Percentiles rank a stretch among this genome's conserved stretches.
Conservation (phyloP, 2,888 invertebrate species). For the Sarcophaga carnaria region DNA sequence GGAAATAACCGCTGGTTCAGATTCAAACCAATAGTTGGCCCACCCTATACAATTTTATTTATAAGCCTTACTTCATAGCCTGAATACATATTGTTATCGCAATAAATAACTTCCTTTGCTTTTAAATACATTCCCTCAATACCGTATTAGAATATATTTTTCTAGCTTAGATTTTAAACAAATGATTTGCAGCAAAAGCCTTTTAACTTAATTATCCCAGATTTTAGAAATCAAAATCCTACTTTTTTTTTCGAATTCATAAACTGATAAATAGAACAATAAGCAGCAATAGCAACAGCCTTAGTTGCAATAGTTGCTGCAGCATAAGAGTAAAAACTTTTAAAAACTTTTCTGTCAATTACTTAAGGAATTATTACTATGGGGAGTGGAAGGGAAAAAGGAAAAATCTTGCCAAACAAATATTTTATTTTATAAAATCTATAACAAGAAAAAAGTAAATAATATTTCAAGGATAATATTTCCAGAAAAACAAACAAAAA, state of each 20-base stretch:
- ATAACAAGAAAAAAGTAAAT: constrained; percentile 31
- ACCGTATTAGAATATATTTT: too few species aligned
- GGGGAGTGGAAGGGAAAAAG: background rate
- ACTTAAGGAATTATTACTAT: constrained; percentile 44
- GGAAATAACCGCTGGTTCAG: too few species aligned
- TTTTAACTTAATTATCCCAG: constrained; percentile 20
- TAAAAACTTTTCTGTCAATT: constrained; percentile 29
- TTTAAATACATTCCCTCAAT: too few species aligned
- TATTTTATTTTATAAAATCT: constrained; percentile 46
- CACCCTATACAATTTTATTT: too few species aligned
- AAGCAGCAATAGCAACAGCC: background rate
- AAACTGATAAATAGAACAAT: background rate
- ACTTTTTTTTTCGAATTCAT: background rate
- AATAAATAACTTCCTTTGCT: too few species aligned
- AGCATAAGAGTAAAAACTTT: constrained; percentile 17
- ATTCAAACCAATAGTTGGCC: too few species aligned
- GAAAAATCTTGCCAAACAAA: constrained; percentile 46
- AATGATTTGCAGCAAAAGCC: constrained; percentile 29
- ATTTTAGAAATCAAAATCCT: background rate
- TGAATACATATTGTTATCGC: too few species aligned
- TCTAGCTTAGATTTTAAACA: background rate
- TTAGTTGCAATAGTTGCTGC: background rate
- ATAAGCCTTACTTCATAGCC: too few species aligned
- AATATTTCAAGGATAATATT: constrained; percentile 45
- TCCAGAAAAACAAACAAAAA: constrained; percentile 13